Base-by-base conservation (phyloP, 2,888 invertebrate species). In the Amphipoea oculea region DNA sequence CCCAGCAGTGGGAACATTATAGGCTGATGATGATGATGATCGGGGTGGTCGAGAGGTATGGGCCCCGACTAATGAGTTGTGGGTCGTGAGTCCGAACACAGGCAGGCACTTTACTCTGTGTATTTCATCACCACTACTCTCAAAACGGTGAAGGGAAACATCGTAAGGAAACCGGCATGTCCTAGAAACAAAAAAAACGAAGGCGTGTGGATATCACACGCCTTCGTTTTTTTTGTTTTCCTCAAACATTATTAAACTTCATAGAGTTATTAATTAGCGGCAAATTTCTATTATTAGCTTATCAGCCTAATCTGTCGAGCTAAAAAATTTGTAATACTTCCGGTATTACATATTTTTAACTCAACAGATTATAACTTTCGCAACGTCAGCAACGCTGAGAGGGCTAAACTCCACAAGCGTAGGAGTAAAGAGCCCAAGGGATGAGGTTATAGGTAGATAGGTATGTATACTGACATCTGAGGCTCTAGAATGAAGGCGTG, bases 361-460 rank as follows among this genome's bases (percentile, higher is more conserved):
- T 36, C 20, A 2, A 7, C 42, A 45, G 51, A 67, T 57, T 29
- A 79, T 60, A 60, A 51, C n/a, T 83, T 76, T 60, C 4, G 60
- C 78, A 12, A 54, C 9, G 60, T 77, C 66, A 67, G 36, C 17
- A 17, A 23, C 1, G 42, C 17, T 65, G 20, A 40, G 57, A 36
- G n/a, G 45, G 40, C 36, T 36, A 1, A 67, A 82, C 48, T 42
- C 11, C 42, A 12, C 48, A 60, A 67, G 66, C 57, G 76, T 76
- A n/a, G 51, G 76, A 76, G 48, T 36, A 1, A 76, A 14, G 14
- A 60, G 4, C 14, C 48, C 20, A 42, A 81, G 36, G 12, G 17
- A 48, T 11, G 1, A 14, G 20, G 14, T 67, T n/a, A 51, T 51
- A 51, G 0, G 68, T 12, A 36, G 1, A 23, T 70, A 51, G 4